phyloP scores from a whole-genome alignment of 2,797 vertebrate species.

The Rhinoraja longicauda region DNA sequence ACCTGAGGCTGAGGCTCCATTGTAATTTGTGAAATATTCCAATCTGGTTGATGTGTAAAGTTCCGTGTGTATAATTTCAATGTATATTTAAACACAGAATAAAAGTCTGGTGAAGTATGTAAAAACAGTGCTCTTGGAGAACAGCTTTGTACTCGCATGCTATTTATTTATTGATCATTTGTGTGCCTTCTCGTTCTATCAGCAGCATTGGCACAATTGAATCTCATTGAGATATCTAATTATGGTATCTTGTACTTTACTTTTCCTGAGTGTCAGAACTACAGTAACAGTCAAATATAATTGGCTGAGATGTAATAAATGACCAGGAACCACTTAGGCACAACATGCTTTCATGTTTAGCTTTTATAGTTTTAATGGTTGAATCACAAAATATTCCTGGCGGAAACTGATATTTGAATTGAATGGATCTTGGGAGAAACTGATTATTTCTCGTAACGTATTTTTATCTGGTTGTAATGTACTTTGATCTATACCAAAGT shows the following conservation, averaged over 20 bases:
- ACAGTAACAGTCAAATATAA: background rate
- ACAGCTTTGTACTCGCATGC: background rate
- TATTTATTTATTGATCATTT: too few species aligned
- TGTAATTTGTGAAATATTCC: background rate
- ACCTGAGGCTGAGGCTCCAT: background rate
- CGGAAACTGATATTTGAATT: background rate
- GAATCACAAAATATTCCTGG: background rate
- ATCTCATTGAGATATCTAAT: background rate
- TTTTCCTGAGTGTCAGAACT: background rate
- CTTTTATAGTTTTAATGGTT: background rate
- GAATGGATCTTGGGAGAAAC: background rate
- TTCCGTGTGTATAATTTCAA: background rate
- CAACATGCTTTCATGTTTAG: background rate
- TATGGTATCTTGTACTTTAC: background rate
- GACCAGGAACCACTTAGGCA: background rate
- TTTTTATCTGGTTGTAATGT: background rate
- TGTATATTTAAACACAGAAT: constrained; percentile 20
- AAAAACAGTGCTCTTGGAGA: too few species aligned
- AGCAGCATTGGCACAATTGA: background rate
- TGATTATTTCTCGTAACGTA: background rate
- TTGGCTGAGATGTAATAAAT: background rate
- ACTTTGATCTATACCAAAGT: background rate
- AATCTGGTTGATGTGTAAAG: background rate
- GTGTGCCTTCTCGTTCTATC: background rate
- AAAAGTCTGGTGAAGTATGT: background rate